Base-by-base conservation (phyloP, 2,797 vertebrate species). In the Neopelma chrysocephalum region DNA sequence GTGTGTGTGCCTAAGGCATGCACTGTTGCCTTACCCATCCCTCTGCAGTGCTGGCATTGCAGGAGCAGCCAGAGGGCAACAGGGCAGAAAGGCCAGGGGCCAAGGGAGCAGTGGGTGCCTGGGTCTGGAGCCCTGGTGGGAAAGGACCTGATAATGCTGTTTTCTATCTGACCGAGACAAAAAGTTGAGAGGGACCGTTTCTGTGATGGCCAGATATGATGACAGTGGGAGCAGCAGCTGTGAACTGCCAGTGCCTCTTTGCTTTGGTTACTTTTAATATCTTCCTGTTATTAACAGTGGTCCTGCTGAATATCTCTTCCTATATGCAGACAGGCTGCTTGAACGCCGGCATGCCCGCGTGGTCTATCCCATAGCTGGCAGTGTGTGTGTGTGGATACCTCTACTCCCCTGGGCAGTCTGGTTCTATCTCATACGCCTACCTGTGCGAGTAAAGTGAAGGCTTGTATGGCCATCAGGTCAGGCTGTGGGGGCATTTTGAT, bases 281-380 rank as follows among this genome's bases (percentile, higher is more conserved):
- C 48, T 76, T 70, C 12, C n/a, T 51, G 21, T 48, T 66, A 22
- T 15, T 48, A 77, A 5, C n/a, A 27, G 20, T 10, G 40, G 43
- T 38, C 17, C 47, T 45, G 34, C 21, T 16, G 48, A 51, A n/a
- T 45, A 76, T 20, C 38, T 40, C 20, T 72, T 65, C 34, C 80
- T 11, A 18, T 4, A 11, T 0, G 25, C 56, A 29, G 54, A 45
- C 68, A n/a, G 31, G 56, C 75, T 31, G 78, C 89, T 32, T 36
- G n/a, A 34, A 26, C 0, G 0, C 51, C 14, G 36, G 42, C 0
- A 1, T 18, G 70, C n/a, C 51, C 10, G 22, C 0, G 0, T 1
- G 8, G 23, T 12, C 64, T 0, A 0, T n/a, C 62, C 9, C 15
- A 5, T 1, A 31, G 62, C 54, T 0, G 0, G 38, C 0, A 0